These are phyloP conservation scores for Gavialis gangeticus DNA, from an alignment of 2,113 vertebrate genomes.

Conservation along the genomic window DNA sequence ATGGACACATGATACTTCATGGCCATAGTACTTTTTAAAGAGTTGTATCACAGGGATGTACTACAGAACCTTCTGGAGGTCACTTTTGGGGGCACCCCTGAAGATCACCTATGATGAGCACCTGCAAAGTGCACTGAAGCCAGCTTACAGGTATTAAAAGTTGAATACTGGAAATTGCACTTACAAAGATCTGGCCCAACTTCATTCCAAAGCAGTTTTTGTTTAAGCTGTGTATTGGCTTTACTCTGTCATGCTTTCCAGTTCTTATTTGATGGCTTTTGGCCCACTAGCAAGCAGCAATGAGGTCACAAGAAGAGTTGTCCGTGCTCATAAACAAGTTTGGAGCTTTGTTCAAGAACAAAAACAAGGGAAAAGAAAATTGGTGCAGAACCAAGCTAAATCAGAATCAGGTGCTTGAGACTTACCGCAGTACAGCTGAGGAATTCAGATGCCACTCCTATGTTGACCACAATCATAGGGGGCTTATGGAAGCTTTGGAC, in stretches of 20 bases:
- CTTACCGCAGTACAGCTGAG: neutral
- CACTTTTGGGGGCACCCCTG: neutral
- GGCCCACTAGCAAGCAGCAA: neutral
- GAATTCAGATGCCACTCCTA: neutral
- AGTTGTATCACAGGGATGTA: neutral
- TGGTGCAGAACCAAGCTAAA: neutral
- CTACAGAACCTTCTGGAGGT: neutral
- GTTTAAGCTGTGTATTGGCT: neutral
- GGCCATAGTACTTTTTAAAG: neutral
- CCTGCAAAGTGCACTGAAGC: neutral
- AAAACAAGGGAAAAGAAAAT: neutral
- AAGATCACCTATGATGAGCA: neutral
- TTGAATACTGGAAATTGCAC: neutral
- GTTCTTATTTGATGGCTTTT: neutral
- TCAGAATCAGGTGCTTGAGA: neutral
- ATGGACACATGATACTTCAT: neutral
- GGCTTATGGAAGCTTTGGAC: neutral
- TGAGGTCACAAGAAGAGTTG: neutral
- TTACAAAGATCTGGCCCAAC: neutral
- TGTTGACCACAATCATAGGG: neutral
- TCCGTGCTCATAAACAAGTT: neutral
- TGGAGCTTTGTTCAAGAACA: neutral
- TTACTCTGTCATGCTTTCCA: neutral
- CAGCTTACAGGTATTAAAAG: neutral
- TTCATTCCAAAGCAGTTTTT: conserved; percentile 8